A percentile compares a stretch with the other conserved stretches of the same genome.
phyloP scores from a whole-genome alignment of 2,797 vertebrate genomes.

The Phrynocephalus guinanensis region DNA sequence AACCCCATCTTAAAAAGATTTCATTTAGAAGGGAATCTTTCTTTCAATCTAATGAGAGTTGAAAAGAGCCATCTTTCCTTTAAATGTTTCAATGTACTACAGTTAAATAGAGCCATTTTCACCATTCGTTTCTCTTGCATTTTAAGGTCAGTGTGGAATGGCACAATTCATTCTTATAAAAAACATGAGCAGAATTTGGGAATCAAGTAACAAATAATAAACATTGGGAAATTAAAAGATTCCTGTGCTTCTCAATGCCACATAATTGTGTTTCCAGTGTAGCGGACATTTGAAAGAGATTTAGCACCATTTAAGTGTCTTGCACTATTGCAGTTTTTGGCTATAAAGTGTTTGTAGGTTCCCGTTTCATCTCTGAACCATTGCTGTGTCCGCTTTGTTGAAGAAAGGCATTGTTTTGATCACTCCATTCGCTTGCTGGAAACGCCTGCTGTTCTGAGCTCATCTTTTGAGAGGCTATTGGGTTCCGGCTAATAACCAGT shows the following conservation, averaged over 20 bases:
- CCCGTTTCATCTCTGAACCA: conserved; percentile 75
- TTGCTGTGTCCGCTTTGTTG: conserved; percentile 71
- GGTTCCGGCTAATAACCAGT: conserved; percentile 95
- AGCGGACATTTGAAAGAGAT: conserved; percentile 73
- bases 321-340: conserved; percentile 64
- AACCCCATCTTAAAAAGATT: not conserved
- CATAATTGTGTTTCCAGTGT: conserved; percentile 68
- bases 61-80: conserved; percentile 24
- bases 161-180: conserved; percentile 56
- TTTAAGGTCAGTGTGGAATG: conserved; percentile 58
- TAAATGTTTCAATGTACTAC: conserved; percentile 53
- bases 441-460: conserved; percentile 71
- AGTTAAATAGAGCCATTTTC: conserved; percentile 43
- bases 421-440: conserved; percentile 77
- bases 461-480: conserved; percentile 79
- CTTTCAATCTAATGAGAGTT: not conserved
- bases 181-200: conserved; percentile 50
- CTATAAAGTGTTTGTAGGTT: conserved; percentile 89
- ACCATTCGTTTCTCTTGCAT: conserved; percentile 26
- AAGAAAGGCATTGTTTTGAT: conserved; percentile 75
- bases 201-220: conserved; percentile 62
- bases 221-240: conserved; percentile 70
- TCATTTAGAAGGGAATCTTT: not conserved
- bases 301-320: conserved; percentile 86
- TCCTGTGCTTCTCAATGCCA: conserved; percentile 84